Conservation (phyloP, 2,113 vertebrate genomes). For the Seriola aureovittata region DNA sequence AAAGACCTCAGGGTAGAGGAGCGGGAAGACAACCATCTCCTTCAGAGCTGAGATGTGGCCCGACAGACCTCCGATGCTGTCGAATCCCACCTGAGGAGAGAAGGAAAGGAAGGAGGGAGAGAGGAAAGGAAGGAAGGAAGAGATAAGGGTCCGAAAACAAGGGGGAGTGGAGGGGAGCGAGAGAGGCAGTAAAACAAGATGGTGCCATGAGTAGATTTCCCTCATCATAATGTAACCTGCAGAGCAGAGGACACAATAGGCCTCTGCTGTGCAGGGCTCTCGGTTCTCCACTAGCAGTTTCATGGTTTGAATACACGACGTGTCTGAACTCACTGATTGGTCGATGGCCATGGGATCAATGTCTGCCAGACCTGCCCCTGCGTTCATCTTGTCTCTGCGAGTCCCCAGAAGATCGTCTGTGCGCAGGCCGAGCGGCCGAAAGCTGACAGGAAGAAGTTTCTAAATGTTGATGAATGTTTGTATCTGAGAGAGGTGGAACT, state of each 20-base stretch:
- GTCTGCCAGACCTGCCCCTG: slow-evolving; percentile 89
- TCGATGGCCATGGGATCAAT: slow-evolving; percentile 92
- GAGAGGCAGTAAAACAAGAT: too few species aligned
- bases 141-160: not conserved
- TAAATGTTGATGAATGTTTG: too few species aligned
- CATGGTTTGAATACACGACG: not conserved
- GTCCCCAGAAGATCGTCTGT: slow-evolving; percentile 86
- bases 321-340: slow-evolving; percentile 83
- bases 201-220: not conserved
- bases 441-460: slow-evolving; percentile 73
- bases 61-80: slow-evolving; percentile 90
- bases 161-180: not conserved
- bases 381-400: slow-evolving; percentile 87
- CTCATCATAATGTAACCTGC: too few species aligned
- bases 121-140: not conserved
- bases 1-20: slow-evolving; percentile 95
- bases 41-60: slow-evolving; percentile 93
- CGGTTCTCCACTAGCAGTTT: not conserved
- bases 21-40: slow-evolving; percentile 94
- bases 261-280: too few species aligned
- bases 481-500: too few species aligned
- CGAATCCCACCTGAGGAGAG: slow-evolving; percentile 87
- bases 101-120: not conserved
- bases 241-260: not conserved
- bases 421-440: slow-evolving; percentile 86